Evolutionary conservation across 2,797 vertebrate species (phyloP).

Genomic region (Arrhamphus sclerolepis): DNA sequence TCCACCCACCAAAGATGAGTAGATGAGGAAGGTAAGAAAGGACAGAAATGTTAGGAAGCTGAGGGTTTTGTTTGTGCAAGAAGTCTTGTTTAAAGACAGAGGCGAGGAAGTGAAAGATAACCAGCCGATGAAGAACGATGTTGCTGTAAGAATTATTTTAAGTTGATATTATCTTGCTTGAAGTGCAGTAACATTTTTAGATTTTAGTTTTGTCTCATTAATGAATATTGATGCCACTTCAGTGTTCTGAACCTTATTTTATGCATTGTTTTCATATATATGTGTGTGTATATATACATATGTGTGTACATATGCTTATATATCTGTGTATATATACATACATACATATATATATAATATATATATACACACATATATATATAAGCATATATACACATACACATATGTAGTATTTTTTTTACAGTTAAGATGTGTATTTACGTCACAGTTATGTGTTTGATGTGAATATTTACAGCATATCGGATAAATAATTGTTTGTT

Average conservation of each 20-base stretch:
- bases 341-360: too few species aligned
- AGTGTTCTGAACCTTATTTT: constrained; percentile 52
- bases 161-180: background rate
- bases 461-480: too few species aligned
- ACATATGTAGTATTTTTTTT: background rate
- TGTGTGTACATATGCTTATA: too few species aligned
- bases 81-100: constrained; percentile 7
- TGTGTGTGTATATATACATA: too few species aligned
- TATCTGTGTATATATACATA: too few species aligned
- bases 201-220: background rate
- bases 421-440: background rate
- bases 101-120: constrained; percentile 19
- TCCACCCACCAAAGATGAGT: constrained; percentile 53
- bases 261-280: background rate
- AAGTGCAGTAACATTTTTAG: constrained; percentile 18
- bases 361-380: too few species aligned
- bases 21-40: background rate
- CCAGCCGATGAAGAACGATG: constrained; percentile 6
- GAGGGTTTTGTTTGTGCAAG: constrained; percentile 36
- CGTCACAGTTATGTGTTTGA: background rate
- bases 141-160: constrained; percentile 21
- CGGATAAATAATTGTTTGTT: too few species aligned
- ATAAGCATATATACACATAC: too few species aligned
- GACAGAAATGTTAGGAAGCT: background rate
- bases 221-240: constrained; percentile 22